These are phyloP conservation scores for Ophiothrix spiculata DNA, from an alignment of 35 echinoderm and acorn worm species.

Conservation along the genomic window DNA sequence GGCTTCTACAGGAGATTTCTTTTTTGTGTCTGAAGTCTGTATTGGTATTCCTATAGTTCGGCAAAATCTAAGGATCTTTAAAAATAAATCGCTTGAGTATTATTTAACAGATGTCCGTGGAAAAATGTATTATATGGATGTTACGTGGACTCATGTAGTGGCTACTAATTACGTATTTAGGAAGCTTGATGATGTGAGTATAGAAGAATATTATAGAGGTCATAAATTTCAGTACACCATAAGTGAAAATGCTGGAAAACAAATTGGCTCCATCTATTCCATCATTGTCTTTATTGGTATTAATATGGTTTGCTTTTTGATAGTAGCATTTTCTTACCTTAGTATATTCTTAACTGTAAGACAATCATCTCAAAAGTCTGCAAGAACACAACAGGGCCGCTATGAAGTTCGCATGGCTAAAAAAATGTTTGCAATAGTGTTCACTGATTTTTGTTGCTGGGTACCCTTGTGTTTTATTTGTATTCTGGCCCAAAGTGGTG, in stretches of 20 bases:
- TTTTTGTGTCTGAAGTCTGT: not conserved
- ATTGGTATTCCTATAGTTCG: not conserved
- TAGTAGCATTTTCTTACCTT: not conserved
- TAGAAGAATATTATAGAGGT: too few species aligned
- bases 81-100: too few species aligned
- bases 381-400: not conserved
- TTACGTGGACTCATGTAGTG: too few species aligned
- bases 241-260: not conserved
- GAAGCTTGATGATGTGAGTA: too few species aligned
- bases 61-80: too few species aligned
- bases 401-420: not conserved
- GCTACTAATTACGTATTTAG: too few species aligned
- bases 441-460: conserved; percentile 1
- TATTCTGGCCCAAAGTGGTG: not conserved
- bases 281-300: not conserved
- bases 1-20: not conserved
- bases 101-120: too few species aligned
- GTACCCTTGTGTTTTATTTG: not conserved
- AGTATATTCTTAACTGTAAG: not conserved
- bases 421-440: not conserved
- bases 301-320: not conserved
- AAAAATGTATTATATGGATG: too few species aligned
- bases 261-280: not conserved
- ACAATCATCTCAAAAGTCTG: not conserved
- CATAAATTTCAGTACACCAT: not conserved